Evolutionary conservation across 1,140 invertebrate genomes (phyloP).

Genomic region (Papilio polyxenes): DNA sequence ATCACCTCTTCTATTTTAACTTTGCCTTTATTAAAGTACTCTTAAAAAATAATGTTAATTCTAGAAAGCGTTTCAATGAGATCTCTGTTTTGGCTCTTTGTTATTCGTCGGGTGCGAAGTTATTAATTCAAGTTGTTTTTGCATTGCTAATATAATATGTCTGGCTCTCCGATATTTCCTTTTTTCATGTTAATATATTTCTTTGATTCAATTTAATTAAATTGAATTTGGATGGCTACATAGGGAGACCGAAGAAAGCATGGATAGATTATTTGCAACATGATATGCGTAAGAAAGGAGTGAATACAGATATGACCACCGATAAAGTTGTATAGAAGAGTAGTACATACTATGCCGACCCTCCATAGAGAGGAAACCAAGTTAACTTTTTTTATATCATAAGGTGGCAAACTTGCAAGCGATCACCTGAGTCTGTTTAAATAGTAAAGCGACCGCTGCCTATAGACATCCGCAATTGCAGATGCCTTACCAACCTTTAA

Average conservation of each 20-base stretch:
- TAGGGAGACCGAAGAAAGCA: neutral
- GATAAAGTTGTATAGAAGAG: too few relatives aligned
- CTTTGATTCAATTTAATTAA: slow-evolving; percentile 16
- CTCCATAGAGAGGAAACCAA: too few relatives aligned
- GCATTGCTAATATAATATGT: slow-evolving; percentile 23
- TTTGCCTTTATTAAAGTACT: neutral
- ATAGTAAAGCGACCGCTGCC: too few relatives aligned
- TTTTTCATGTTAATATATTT: slow-evolving; percentile 21
- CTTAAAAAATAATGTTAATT: slow-evolving; percentile 2
- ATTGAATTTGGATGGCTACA: neutral
- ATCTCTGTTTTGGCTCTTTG: neutral
- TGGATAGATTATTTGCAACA: too few relatives aligned
- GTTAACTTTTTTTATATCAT: too few relatives aligned
- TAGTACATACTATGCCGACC: too few relatives aligned
- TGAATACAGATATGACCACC: too few relatives aligned
- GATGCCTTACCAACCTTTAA: too few relatives aligned
- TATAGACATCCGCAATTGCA: too few relatives aligned
- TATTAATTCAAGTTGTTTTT: slow-evolving; percentile 24
- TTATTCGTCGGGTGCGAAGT: neutral
- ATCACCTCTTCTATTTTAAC: neutral
- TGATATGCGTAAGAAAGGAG: too few relatives aligned
- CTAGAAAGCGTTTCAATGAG: neutral
- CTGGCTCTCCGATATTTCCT: slow-evolving; percentile 20
- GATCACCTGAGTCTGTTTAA: too few relatives aligned
- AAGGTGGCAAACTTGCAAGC: too few relatives aligned